Base-by-base conservation (phyloP, 92 coral and sea anemone species). In the Isaurus tuberculatus region DNA sequence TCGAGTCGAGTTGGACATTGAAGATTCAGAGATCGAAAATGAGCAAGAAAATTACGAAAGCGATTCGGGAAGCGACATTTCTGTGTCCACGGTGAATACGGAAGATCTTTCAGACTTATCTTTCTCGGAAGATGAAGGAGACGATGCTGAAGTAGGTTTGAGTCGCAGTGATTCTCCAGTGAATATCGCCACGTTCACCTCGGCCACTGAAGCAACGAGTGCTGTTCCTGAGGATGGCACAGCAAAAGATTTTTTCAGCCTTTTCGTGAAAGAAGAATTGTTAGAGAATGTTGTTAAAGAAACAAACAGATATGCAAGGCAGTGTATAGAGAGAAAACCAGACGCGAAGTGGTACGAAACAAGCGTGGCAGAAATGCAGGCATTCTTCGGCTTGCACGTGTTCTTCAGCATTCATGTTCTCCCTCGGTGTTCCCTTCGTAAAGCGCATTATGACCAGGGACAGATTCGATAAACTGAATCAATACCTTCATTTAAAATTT, bases 41-140 rank as follows among this genome's bases (percentile, higher is more conserved):
- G 81, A 60, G 87, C 81, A 84, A 73, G 82, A 63, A 58, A 84
- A 73, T 79, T 36, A 73, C 65, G 83, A 49, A 79, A 55, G 81
- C 33, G 81, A 79, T 79, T 69, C 68, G 26, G 89, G 84, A 86
- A 86, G 89, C 71, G 81, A 79, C 77, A 79, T 86, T 42, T 78
- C 85, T 86, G 86, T 86, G 60, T 86, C 89, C 71, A 78, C 86
- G 22, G 86, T 86, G 72, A 80, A 80, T 63, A 79, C 82, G 23
- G 81, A 86, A 79, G 86, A 86, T 53, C 57, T 79, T 25, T 86
- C 89, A 14, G 86, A 80, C 69, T 22, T 80, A 63, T 80, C 86
- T 33, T 70, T 70, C 48, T 75, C 60, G 67, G 90, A 79, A 80
- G 83, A 79, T 69, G 90, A 72, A 34, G 87, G 32, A 48, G 57